Percentiles rank a stretch among this genome's conserved stretches.
Evolutionary conservation across 2,888 invertebrate genomes (phyloP).

Genomic region (Ectemnius cavifrons): DNA sequence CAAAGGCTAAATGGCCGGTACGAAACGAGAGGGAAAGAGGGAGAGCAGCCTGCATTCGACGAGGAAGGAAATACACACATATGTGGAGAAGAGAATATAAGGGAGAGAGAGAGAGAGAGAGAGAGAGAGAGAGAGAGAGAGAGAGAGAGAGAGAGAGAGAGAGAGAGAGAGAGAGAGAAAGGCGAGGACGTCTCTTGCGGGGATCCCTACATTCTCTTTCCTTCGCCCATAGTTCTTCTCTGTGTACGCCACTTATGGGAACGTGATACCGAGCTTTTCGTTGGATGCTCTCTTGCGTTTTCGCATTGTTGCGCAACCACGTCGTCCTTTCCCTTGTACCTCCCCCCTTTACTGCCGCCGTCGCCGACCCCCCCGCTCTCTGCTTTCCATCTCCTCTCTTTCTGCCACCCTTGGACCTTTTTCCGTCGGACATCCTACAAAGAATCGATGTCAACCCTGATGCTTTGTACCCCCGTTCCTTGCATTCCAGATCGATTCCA

Average conservation of each 20-base stretch:
- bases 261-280: slow-evolving; percentile 67
- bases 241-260: slow-evolving; percentile 68
- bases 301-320: slow-evolving; percentile 71
- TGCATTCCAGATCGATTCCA: neutral
- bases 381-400: slow-evolving; percentile 47
- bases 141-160: too few relatives aligned
- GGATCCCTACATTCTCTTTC: slow-evolving; percentile 37
- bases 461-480: neutral
- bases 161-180: slow-evolving; percentile 30
- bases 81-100: neutral
- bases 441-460: neutral
- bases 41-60: neutral
- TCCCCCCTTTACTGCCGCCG: slow-evolving; percentile 7
- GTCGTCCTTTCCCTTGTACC: slow-evolving; percentile 40
- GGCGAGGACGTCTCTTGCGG: slow-evolving; percentile 59
- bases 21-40: neutral
- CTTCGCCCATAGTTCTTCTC: slow-evolving; percentile 5
- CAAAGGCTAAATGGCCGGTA: slow-evolving; percentile 22
- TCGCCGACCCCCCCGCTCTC: slow-evolving; percentile 6
- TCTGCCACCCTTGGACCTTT: slow-evolving; percentile 11
- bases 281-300: slow-evolving; percentile 71
- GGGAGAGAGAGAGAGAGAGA: neutral
- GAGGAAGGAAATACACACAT: neutral
- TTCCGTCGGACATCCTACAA: slow-evolving; percentile 19
- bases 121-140: slow-evolving; percentile 33